Percentiles rank a stretch among this genome's conserved stretches.
Evolutionary conservation across 2,888 invertebrate species (phyloP).

Genomic region (Mythimna ferrago): DNA sequence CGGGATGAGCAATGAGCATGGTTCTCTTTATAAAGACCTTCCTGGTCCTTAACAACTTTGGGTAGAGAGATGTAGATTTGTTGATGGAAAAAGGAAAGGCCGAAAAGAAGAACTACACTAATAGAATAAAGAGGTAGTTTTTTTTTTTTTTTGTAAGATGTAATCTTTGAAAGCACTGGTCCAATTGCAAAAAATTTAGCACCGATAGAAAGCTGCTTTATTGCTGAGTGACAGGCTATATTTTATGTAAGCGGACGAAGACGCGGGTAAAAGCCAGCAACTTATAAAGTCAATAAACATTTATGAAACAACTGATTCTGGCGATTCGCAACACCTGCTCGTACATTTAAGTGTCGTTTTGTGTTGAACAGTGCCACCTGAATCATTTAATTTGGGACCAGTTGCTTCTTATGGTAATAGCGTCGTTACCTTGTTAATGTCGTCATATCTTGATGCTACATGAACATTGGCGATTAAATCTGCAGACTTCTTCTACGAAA

Average conservation of each 20-base stretch:
- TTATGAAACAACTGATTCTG: slow-evolving; percentile 15
- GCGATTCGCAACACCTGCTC: slow-evolving; percentile 23
- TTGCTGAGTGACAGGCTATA: too few relatives aligned
- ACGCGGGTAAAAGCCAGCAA: too few relatives aligned
- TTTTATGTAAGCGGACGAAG: too few relatives aligned
- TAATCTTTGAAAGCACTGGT: too few relatives aligned
- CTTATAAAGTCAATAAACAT: neutral
- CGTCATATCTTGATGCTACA: neutral
- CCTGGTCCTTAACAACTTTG: neutral
- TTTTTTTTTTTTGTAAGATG: too few relatives aligned
- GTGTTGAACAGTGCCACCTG: neutral
- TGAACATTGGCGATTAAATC: neutral
- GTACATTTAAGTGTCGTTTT: slow-evolving; percentile 29
- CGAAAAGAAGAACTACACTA: too few relatives aligned
- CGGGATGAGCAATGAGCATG: neutral
- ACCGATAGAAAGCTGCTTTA: too few relatives aligned
- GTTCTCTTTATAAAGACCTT: neutral
- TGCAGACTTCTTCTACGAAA: neutral
- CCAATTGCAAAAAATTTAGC: too few relatives aligned
- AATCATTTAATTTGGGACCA: slow-evolving; percentile 25
- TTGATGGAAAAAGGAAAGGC: neutral
- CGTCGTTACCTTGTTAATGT: too few relatives aligned
- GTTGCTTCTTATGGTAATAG: slow-evolving; percentile 20
- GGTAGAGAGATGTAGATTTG: neutral
- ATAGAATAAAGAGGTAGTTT: too few relatives aligned